Percentiles rank a stretch among this genome's conserved stretches.
Evolutionary conservation across 92 coral and sea anemone species (phyloP).

Genomic region (Umimayanthus kanabou): DNA sequence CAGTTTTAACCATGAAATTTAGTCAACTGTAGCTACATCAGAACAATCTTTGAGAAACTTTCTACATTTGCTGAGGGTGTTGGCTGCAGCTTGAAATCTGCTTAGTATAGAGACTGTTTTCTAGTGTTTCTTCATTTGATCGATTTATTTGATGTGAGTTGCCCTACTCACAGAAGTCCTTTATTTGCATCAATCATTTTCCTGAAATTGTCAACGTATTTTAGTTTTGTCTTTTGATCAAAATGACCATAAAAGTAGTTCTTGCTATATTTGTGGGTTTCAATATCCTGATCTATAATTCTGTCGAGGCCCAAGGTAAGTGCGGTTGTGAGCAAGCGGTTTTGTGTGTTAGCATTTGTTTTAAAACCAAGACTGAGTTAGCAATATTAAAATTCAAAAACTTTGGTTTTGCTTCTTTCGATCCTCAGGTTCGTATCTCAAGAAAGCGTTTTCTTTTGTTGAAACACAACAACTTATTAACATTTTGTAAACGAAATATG

Average conservation of each 20-base stretch:
- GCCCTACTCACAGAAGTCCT: neutral
- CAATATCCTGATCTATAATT: neutral
- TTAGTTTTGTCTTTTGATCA: too few relatives aligned
- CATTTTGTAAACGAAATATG: too few relatives aligned
- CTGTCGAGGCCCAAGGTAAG: neutral
- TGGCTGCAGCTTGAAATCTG: neutral
- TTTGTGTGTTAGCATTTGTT: neutral
- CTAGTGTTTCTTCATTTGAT: neutral
- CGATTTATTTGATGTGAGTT: neutral
- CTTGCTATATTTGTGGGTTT: neutral
- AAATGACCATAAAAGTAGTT: neutral
- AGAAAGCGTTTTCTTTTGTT: neutral
- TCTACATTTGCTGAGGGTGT: too few relatives aligned
- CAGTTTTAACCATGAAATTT: too few relatives aligned
- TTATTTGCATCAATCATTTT: too few relatives aligned
- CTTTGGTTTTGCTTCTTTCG: neutral
- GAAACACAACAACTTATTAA: too few relatives aligned
- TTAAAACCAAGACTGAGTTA: too few relatives aligned
- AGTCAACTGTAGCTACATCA: too few relatives aligned
- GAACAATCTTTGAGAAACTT: too few relatives aligned
- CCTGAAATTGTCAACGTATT: neutral
- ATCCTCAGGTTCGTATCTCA: too few relatives aligned
- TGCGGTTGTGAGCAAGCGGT: neutral
- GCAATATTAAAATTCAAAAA: too few relatives aligned
- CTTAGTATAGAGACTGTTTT: neutral